A percentile compares a stretch with the other conserved stretches of the same genome.
phyloP scores from a whole-genome alignment of 2,797 vertebrate genomes.

The Xiphophorus birchmanni region DNA sequence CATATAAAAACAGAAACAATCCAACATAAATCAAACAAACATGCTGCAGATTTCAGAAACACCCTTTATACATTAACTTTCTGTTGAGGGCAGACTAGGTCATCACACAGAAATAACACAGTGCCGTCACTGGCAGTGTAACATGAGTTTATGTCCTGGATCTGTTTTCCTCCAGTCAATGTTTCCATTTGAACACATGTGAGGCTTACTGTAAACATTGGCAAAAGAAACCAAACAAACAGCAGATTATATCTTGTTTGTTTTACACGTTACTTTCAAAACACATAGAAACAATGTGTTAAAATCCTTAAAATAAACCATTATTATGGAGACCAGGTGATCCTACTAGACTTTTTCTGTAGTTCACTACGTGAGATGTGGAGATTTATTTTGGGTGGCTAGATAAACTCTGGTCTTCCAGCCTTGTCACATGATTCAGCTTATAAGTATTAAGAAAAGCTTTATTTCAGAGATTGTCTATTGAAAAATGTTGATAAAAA shows the following conservation, averaged over 20 bases:
- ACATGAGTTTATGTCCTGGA: not conserved
- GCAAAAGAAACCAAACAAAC: not conserved
- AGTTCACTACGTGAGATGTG: not conserved
- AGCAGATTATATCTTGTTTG: not conserved
- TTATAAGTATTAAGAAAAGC: not conserved
- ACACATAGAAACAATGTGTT: not conserved
- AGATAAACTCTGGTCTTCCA: not conserved
- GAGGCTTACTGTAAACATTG: not conserved
- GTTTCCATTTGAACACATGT: slow-evolving; percentile 12
- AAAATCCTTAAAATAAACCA: not conserved
- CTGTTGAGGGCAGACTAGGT: not conserved
- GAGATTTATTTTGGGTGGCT: not conserved
- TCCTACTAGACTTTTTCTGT: not conserved
- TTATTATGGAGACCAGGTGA: not conserved
- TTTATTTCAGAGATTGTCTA: not conserved
- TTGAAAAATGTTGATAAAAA: not conserved
- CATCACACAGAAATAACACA: slow-evolving; percentile 6
- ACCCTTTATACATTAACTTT: not conserved
- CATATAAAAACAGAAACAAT: not conserved
- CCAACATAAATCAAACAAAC: slow-evolving; percentile 10
- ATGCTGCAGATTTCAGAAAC: slow-evolving; percentile 3
- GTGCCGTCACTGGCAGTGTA: not conserved
- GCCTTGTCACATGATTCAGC: not conserved
- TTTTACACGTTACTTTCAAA: not conserved
- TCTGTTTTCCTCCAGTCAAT: not conserved